Base-by-base conservation (phyloP, 2,888 invertebrate genomes). In the Thera obeliscata region DNA sequence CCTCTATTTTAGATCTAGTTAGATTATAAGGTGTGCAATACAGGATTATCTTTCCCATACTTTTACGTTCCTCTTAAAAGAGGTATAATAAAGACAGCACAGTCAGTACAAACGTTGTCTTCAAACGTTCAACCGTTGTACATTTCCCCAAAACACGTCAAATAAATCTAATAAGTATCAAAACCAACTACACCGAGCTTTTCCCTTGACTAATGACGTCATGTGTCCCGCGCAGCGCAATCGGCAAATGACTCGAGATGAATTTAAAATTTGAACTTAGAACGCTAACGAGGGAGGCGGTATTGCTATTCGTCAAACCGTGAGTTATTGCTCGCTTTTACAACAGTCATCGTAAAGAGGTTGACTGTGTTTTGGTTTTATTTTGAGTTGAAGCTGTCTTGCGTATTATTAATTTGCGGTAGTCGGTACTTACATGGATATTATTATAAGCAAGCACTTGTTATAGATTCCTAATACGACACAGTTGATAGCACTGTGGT, bases 241-340 rank as follows among this genome's bases (percentile, higher is more conserved):
- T 89, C 87, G 82, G 88, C 88, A 93, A 93, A 93, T 93, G 93
- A 90, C 90, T 92, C 91, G 92, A 86, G 83, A 92, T 93, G 91
- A 92, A 91, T 93, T 93, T 92, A 90, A 92, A 93, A 90, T 91
- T 91, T 83, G 87, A 88, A 89, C 88, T 88, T 84, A 81, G 82
- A 83, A 83, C 87, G 82, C 85, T 93, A 93, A 92, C 93, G 89
- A 92, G 90, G 85, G 88, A 87, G 89, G 90, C 85, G 86, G 84
- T 76, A 76, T 79, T 79, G 77, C 70, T 76, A 81, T 79, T 79
- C 81, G 81, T 87, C 84, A 89, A 80, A 78, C 78, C 81, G 81
- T 88, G 86, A 90, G 83, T 89, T 90, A 91, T 90, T 80, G 85
- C 79, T 76, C 70, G 71, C 70, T 76, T 76, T 78, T 78, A 74